A percentile compares a stretch with the other conserved stretches of the same genome.
phyloP scores from a whole-genome alignment of 2,888 invertebrate genomes.

The Alloscopus bannaensis region DNA sequence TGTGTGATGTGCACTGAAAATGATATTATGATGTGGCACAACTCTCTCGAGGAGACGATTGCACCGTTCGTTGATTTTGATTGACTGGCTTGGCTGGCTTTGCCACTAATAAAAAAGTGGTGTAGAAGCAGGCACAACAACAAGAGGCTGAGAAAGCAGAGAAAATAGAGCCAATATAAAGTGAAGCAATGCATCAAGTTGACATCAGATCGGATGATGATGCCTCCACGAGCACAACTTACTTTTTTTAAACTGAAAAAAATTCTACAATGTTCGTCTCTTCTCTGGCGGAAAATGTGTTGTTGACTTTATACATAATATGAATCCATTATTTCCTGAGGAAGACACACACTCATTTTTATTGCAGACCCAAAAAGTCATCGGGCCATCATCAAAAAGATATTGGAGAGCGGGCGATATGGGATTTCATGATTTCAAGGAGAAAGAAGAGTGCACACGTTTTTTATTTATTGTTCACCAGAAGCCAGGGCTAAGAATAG shows the following conservation, averaged over 20 bases:
- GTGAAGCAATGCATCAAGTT: constrained; percentile 63
- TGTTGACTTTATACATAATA: too few species aligned
- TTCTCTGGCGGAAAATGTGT: too few species aligned
- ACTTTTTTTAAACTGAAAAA: too few species aligned
- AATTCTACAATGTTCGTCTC: too few species aligned
- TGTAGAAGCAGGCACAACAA: too few species aligned
- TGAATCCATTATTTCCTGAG: too few species aligned
- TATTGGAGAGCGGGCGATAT: constrained; percentile 35
- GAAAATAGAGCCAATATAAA: constrained; percentile 40
- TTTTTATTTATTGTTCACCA: background rate
- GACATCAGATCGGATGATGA: constrained; percentile 49
- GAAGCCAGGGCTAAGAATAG: too few species aligned
- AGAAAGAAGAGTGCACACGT: constrained; percentile 2
- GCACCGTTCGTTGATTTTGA: constrained; percentile 66
- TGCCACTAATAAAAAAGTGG: background rate
- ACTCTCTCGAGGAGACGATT: too few species aligned
- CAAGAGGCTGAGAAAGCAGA: constrained; percentile 2
- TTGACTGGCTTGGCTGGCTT: constrained; percentile 65
- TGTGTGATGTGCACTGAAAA: constrained; percentile 17
- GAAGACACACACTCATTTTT: constrained; percentile 51
- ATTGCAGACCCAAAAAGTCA: constrained; percentile 31
- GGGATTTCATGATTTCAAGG: constrained; percentile 6
- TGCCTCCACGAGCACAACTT: too few species aligned
- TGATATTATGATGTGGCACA: constrained; percentile 15
- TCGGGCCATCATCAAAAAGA: constrained; percentile 55